phyloP scores from a whole-genome alignment of 2,888 invertebrate genomes.

The Meganola albula region DNA sequence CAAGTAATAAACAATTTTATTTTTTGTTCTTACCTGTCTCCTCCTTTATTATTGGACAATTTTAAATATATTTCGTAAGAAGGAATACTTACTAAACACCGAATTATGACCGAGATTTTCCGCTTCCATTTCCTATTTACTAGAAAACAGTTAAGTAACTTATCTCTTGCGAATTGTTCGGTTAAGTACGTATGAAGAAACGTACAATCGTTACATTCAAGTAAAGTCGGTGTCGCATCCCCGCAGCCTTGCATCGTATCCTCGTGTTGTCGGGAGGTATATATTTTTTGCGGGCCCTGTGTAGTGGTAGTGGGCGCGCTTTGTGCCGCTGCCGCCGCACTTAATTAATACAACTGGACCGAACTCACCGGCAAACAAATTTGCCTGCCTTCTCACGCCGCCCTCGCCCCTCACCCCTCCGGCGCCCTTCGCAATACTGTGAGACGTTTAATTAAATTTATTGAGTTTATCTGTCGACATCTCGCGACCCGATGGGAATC shows the following conservation, averaged over 20 bases:
- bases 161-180: too few species aligned
- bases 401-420: slow-evolving; percentile 20
- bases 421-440: slow-evolving; percentile 28
- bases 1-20: too few species aligned
- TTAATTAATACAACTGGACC: slow-evolving; percentile 58
- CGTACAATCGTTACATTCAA: neutral
- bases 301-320: slow-evolving; percentile 31
- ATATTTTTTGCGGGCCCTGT: slow-evolving; percentile 31
- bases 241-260: slow-evolving; percentile 10
- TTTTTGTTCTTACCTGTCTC: too few species aligned
- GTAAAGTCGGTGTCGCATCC: neutral
- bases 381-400: slow-evolving; percentile 40
- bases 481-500: slow-evolving; percentile 59
- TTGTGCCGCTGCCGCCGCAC: slow-evolving; percentile 41
- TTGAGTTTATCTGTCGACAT: slow-evolving; percentile 64
- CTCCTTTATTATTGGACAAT: too few species aligned
- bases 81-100: too few species aligned
- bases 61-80: too few species aligned
- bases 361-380: slow-evolving; percentile 58
- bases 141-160: too few species aligned
- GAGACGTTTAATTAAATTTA: slow-evolving; percentile 72
- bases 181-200: too few species aligned
- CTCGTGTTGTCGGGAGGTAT: slow-evolving; percentile 8
- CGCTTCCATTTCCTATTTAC: too few species aligned
- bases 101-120: too few species aligned